Conservation (phyloP, 2,888 invertebrate species). For the Terebella lapidaria region DNA sequence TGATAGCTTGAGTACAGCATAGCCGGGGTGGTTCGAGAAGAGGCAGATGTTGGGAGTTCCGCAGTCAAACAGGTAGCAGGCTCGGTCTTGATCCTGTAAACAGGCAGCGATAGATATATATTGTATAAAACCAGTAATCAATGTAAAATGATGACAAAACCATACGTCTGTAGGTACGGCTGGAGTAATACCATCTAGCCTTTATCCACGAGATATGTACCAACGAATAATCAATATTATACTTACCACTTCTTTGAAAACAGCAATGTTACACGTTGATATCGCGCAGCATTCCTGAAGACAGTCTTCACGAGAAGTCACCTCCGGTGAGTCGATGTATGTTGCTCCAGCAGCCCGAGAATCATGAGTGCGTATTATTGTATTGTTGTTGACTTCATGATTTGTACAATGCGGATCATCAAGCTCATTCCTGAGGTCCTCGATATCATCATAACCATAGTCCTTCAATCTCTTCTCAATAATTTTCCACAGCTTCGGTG, state of each 20-base stretch:
- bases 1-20: not conserved
- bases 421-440: not conserved
- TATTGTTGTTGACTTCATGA: not conserved
- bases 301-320: conserved; percentile 1
- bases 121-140: no score
- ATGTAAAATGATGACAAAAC: no score
- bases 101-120: no score
- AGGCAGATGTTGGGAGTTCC: conserved; percentile 10
- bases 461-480: conserved; percentile 4
- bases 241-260: conserved; percentile 5
- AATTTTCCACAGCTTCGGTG: not conserved
- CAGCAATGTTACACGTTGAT: conserved; percentile 3
- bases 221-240: no score
- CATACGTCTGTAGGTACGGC: no score
- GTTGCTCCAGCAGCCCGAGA: not conserved
- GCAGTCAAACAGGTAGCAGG: conserved; percentile 21
- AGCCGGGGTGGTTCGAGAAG: conserved; percentile 17
- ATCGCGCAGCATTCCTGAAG: not conserved
- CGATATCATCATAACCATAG: conserved; percentile 1
- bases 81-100: conserved; percentile 6
- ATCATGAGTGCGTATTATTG: conserved; percentile 3
- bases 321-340: not conserved
- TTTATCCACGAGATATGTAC: no score
- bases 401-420: not conserved
- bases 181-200: no score